Conservation (phyloP, 1,140 invertebrate genomes). For the Diploscapter pachys region DNA sequence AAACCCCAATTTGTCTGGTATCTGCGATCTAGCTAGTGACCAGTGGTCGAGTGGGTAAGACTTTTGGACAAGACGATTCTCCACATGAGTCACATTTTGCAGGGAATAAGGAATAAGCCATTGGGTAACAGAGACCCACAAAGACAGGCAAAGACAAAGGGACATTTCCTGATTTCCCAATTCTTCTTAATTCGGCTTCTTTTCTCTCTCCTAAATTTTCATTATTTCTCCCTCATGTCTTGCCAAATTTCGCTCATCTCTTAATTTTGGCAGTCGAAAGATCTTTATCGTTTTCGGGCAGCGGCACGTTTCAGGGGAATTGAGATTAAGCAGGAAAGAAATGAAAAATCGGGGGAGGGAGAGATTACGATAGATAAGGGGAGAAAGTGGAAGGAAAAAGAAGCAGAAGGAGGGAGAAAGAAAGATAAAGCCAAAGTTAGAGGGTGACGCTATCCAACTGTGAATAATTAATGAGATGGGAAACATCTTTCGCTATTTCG, state of each 20-base stretch:
- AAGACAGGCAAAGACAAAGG: not conserved
- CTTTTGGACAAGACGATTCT: no score
- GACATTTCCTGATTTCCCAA: not conserved
- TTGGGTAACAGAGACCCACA: not conserved
- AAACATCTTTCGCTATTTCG: conserved; percentile 8
- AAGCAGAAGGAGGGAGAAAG: not conserved
- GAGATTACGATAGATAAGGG: not conserved
- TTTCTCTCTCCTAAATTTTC: not conserved
- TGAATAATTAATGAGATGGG: not conserved
- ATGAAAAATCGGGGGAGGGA: not conserved
- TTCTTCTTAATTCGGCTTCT: not conserved
- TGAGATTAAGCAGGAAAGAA: not conserved
- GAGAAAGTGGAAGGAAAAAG: no score
- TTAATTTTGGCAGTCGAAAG: not conserved
- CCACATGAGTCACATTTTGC: no score
- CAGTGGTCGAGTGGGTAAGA: no score
- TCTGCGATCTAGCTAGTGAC: no score
- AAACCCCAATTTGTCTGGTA: no score
- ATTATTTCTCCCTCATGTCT: not conserved
- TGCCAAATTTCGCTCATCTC: not conserved
- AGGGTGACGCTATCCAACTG: not conserved
- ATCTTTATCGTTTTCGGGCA: not conserved
- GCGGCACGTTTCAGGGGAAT: not conserved
- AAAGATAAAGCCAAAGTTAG: not conserved
- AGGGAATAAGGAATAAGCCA: no score